These are phyloP conservation scores for Gallinago media DNA, from an alignment of 2,113 vertebrate genomes.

Conservation along the genomic window DNA sequence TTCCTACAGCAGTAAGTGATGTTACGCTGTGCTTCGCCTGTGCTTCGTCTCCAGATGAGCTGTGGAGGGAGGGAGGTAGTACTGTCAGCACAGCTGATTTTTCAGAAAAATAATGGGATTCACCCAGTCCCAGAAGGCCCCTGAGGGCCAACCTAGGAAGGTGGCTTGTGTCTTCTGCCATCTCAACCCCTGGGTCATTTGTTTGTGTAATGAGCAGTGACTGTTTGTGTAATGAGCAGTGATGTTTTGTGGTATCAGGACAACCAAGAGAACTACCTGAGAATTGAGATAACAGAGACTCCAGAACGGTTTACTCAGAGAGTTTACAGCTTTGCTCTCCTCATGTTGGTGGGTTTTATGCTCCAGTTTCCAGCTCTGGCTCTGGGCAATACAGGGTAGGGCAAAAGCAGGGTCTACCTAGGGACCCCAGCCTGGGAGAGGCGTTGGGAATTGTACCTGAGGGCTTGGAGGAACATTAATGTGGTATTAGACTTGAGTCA, in stretches of 20 bases:
- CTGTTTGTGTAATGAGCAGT: background rate
- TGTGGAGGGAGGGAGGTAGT: background rate
- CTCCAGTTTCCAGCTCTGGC: background rate
- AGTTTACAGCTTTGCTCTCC: background rate
- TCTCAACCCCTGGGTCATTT: background rate
- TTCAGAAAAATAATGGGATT: background rate
- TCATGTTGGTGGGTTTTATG: background rate
- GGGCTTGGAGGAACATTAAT: background rate
- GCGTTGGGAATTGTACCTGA: background rate
- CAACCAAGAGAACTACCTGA: background rate
- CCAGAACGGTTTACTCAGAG: background rate
- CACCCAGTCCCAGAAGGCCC: background rate
- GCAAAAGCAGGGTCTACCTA: accelerated
- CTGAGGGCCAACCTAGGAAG: background rate
- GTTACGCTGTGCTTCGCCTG: background rate
- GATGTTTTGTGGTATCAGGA: background rate
- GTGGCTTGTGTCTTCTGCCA: background rate
- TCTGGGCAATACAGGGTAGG: accelerated
- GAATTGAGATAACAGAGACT: background rate
- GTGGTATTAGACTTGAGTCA: background rate
- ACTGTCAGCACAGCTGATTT: background rate
- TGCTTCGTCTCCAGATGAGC: accelerated
- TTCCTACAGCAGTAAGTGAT: background rate
- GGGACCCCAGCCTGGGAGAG: background rate
- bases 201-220: background rate